A percentile compares a stretch with the other conserved stretches of the same genome.
Conservation (phyloP, 2,797 vertebrate genomes). For the Meda fulgida region DNA sequence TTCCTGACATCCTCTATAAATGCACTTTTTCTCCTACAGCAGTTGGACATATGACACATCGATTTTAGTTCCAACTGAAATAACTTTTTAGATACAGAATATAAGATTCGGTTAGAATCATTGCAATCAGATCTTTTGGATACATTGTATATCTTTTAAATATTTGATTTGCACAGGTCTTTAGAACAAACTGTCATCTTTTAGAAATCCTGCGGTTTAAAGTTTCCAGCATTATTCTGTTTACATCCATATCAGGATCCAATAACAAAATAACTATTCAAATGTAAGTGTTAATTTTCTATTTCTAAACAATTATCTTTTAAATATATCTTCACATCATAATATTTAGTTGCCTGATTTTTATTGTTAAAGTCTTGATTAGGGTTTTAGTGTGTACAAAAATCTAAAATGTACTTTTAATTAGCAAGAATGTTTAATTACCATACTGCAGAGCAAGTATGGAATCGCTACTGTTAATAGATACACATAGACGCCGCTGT, state of each 20-base stretch:
- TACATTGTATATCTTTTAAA: not conserved
- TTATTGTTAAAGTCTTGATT: not conserved
- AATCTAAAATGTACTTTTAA: not conserved
- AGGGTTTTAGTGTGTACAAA: not conserved
- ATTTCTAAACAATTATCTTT: not conserved
- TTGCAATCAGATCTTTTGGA: not conserved
- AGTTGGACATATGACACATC: conserved; percentile 3
- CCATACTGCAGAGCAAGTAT: too few relatives aligned
- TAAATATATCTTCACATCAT: not conserved
- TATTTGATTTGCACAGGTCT: not conserved
- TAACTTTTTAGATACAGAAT: not conserved
- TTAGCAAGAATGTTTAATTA: not conserved
- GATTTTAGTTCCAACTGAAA: not conserved
- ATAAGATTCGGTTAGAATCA: not conserved
- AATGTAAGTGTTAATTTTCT: not conserved
- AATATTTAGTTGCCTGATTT: not conserved
- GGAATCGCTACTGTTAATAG: too few relatives aligned
- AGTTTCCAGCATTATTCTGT: not conserved
- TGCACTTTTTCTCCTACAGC: not conserved
- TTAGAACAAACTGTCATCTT: not conserved
- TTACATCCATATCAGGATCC: not conserved
- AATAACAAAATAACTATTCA: not conserved
- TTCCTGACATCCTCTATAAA: not conserved
- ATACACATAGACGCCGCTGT: too few relatives aligned
- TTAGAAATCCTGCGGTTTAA: not conserved